A percentile compares a stretch with the other conserved stretches of the same genome.
Evolutionary conservation across 2,797 vertebrate species (phyloP).

Genomic region (Pogonophryne albipinna): DNA sequence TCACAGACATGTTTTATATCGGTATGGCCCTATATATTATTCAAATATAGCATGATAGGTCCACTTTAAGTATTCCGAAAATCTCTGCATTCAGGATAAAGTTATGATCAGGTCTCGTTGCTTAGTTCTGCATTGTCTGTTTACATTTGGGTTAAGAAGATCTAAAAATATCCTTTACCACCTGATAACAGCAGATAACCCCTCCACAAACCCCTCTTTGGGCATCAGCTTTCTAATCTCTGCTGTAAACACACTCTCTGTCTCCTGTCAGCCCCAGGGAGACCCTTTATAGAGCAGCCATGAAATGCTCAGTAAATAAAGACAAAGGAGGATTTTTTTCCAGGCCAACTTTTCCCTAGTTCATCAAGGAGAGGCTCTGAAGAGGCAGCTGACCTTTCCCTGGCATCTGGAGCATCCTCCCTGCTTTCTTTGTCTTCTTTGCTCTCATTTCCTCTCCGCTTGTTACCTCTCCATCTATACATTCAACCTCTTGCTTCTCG

Average conservation of each 20-base stretch:
- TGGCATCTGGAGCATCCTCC: constrained; percentile 32
- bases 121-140: too few relatives aligned
- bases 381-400: constrained; percentile 74
- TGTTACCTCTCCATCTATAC: not conserved
- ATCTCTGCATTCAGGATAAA: too few relatives aligned
- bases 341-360: constrained; percentile 56
- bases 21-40: too few relatives aligned
- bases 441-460: constrained; percentile 9
- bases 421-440: constrained; percentile 16
- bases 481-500: not conserved
- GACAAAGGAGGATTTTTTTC: constrained; percentile 56
- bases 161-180: not conserved
- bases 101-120: too few relatives aligned
- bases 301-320: constrained; percentile 62
- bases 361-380: constrained; percentile 62
- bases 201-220: not conserved
- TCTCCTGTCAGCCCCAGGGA: constrained; percentile 42
- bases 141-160: not conserved
- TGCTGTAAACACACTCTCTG: not conserved
- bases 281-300: constrained; percentile 48
- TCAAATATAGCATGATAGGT: too few relatives aligned
- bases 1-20: too few relatives aligned
- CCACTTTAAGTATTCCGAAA: too few relatives aligned
- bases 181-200: not conserved
- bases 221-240: not conserved